Conservation (phyloP, 1,140 invertebrate species). For the Sipha flava region DNA sequence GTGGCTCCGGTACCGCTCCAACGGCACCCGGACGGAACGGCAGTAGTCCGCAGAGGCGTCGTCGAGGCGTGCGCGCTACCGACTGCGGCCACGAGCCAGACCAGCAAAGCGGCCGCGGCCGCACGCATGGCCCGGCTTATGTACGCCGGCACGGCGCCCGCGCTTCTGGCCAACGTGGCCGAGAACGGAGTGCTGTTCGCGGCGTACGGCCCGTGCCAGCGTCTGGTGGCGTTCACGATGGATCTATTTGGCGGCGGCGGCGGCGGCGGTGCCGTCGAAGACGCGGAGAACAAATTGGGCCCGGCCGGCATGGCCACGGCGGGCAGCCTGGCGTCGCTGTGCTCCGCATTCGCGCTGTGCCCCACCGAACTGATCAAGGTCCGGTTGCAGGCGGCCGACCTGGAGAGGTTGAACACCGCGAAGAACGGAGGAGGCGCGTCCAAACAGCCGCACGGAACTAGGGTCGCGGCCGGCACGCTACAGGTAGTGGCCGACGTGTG, state of each 20-base stretch:
- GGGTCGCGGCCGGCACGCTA: neutral
- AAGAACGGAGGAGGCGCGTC: neutral
- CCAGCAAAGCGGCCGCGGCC: neutral
- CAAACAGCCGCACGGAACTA: neutral
- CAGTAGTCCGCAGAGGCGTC: conserved; percentile 67
- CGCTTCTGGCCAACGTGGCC: conserved; percentile 87
- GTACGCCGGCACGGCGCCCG: conserved; percentile 90
- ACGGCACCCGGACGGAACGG: neutral
- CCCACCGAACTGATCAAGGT: conserved; percentile 98
- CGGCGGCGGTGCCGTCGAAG: conserved; percentile 34
- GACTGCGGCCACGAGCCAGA: neutral
- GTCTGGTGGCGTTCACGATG: conserved; percentile 49
- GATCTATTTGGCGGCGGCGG: conserved; percentile 42
- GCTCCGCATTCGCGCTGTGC: conserved; percentile 90
- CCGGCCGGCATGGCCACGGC: conserved; percentile 78
- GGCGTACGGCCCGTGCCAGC: conserved; percentile 94
- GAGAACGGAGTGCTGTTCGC: conserved; percentile 98
- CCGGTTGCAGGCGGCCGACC: conserved; percentile 61
- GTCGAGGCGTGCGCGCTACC: conserved; percentile 48
- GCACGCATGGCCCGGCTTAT: conserved; percentile 63
- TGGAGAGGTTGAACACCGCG: neutral
- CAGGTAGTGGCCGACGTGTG: conserved; percentile 65
- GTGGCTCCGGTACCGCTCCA: neutral
- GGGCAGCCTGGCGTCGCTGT: conserved; percentile 92
- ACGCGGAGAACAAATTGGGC: conserved; percentile 59